Evolutionary conservation across 2,113 vertebrate species (phyloP), one percentile per base, ranked within the genome.

Genomic region (Galemys pyrenaicus): DNA sequence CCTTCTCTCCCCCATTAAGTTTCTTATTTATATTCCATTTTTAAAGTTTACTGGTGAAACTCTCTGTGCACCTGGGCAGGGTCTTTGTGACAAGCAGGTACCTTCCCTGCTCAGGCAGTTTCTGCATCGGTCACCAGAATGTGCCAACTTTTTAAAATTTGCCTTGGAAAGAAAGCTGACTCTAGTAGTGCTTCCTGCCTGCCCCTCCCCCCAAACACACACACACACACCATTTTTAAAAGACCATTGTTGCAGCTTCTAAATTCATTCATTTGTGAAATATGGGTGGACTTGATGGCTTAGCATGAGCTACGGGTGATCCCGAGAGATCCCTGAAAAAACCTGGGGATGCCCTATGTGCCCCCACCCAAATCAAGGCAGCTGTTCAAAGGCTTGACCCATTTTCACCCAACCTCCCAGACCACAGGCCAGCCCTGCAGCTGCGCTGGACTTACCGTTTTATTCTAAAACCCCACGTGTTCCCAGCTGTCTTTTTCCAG

Each of bases 351-450:
- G 94, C 87, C 79, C 75, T n/a, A 0, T 4, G 0, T 71, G 89
- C 73, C 94, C 64, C 41, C 20, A 71, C 54, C 68, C 60, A 46
- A 77, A n/a, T 22, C 86, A 81, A 82, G 51, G 32, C 46, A 62
- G 77, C 80, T 89, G 80, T 91, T 84, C 94, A 92, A 68, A 94
- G 93, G 97, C 88, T 51, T 98, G 97, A 96, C 96, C 98, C 95
- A 64, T 35, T 97, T 98, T 97, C 97, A 98, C 97, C 97, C 95
- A 97, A 93, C 49, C 64, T 58, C 56, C 92, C 93, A 91, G 96
- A 88, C 73, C 90, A 88, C 79, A 58, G 92, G 88, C 96, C 92
- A 97, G 84, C 92, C 95, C 89, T 74, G 90, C 80, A 46, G 1
- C 1, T 92, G 92, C 89, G 85, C 19, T 0, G 22, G 88, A 70